Evolutionary conservation across 2,797 vertebrate species (phyloP), one percentile per base, ranked within the genome.

Genomic region (Harpagifer antarcticus): DNA sequence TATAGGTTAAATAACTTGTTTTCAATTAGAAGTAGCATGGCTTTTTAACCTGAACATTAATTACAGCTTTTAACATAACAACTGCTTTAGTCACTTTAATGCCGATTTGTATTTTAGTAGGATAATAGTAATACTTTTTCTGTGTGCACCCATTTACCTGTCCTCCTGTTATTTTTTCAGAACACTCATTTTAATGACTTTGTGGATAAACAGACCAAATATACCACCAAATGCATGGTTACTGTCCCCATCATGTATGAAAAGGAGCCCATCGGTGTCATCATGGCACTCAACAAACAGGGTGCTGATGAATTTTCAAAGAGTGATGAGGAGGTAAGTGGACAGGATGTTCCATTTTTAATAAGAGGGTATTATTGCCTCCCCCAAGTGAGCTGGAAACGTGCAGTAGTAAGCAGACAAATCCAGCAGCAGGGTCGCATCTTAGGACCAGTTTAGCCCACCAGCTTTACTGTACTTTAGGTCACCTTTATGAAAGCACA

Each of bases 161-260:
- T 37, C 57, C 33, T 49, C 33, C 16, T 63, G 4, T 72, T 31
- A 53, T 73, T 79, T 84, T 58, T 84, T 58, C 92, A 98, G 98
- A 94, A 98, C 76, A 91, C 91, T 47, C 96, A 96, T 83, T 98
- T 97, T 92, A 97, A 96, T 79, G 95, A 98, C 90, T 96, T 95
- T 91, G 92, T 96, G 94, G 97, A 98, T 87, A 97, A 96, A 82
- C 95, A 94, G 90, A 97, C 96, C 9, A 96, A 97, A 60, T 98
- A 95, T 58, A 95, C 94, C 69, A 98, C 97, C 9, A 93, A 91
- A 83, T 97, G 92, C 85, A 92, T 99, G 89, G 7, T 99, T 49
- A 92, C 95, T 9, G 82, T 68, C 6, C 95, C 97, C 0, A 17
- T 99, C 3, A 0, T 94, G 82, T 88, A 79, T 55, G 96, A 93